Conservation (phyloP, 2,797 vertebrate species). For the Anguilla anguilla region DNA sequence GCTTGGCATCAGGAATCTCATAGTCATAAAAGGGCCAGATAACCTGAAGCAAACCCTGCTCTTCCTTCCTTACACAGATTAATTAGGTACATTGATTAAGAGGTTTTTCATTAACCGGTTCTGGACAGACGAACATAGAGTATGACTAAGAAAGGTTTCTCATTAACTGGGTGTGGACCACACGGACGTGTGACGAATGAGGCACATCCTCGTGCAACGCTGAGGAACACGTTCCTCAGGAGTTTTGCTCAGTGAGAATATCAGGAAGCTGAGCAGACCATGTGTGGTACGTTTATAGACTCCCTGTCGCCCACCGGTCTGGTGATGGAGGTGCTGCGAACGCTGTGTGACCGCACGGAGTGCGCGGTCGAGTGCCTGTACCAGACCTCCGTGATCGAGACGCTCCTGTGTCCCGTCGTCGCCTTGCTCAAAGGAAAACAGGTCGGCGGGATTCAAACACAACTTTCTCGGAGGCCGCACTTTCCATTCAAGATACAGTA, state of each 20-base stretch:
- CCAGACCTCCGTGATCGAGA: conserved; percentile 73
- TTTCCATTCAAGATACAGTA: neutral
- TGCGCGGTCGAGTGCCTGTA: conserved; percentile 83
- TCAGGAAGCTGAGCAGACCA: neutral
- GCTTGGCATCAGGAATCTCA: neutral
- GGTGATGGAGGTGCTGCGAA: conserved; percentile 83
- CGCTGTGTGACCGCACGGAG: conserved; percentile 85
- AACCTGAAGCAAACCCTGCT: conserved; percentile 26
- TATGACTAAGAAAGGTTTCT: conserved; percentile 26
- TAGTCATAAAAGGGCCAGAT: conserved; percentile 11
- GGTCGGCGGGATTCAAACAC: conserved; percentile 65
- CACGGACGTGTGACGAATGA: neutral
- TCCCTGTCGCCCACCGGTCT: conserved; percentile 80
- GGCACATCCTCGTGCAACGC: neutral
- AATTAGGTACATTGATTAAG: conserved; percentile 45
- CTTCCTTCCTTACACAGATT: conserved; percentile 42
- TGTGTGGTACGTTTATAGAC: conserved; percentile 62
- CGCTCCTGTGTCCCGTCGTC: conserved; percentile 80
- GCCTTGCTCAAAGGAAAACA: conserved; percentile 76
- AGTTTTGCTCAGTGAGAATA: neutral
- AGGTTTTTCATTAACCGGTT: conserved; percentile 26
- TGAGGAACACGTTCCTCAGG: neutral
- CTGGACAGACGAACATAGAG: neutral
- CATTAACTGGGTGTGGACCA: too few relatives aligned
- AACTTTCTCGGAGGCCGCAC: neutral